Evolutionary conservation across 2,888 invertebrate species (phyloP), one percentile per base, ranked within the genome.

Genomic region (Luperina nickerlii): DNA sequence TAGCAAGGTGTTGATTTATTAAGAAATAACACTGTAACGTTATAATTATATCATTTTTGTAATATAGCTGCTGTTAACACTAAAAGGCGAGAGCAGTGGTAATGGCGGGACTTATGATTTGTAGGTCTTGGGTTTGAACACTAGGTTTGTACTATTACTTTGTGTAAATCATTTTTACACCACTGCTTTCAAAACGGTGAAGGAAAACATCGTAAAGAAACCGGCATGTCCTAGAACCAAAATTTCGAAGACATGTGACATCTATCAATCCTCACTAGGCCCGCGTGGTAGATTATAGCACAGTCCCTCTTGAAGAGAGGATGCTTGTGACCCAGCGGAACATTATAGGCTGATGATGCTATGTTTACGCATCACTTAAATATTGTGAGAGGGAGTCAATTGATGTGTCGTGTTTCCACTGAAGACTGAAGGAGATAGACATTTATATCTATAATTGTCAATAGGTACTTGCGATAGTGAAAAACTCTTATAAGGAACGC

Each of bases 1-100:
- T 62, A 27, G n/a, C n/a, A 60, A 24, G 15, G 48, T 81, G 72
- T 51, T 83, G 27, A 78, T 78, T 74, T 67, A 60, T 68, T 15
- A 24, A 7, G 13, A 8, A 45, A 66, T 48, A 2, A 13, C 13
- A 42, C 1, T 1, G 13, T 18, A 62, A 24, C 5, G 45, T 2
- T 5, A 45, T 60, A n/a, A n/a, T n/a, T n/a, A 18, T 60, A 11
- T 48, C 13, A 3, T 48, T 48, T 73, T 48, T 48, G 24, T 18
- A 32, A 60, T n/a, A 20, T 1, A 71, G 1, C 38, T 38, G 38
- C 38, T 38, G 6, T 38, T 68, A 68, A n/a, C 5, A n/a, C 11
- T 24, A 27, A 27, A 15, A 27, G 27, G 15, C 27, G 7, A 62
- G 7, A 62, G 15, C 27, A 15, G 62, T 63, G 62, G 62, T 32